phyloP scores from a whole-genome alignment of 1,140 invertebrate genomes.

The Drosophila lacteicornis region DNA sequence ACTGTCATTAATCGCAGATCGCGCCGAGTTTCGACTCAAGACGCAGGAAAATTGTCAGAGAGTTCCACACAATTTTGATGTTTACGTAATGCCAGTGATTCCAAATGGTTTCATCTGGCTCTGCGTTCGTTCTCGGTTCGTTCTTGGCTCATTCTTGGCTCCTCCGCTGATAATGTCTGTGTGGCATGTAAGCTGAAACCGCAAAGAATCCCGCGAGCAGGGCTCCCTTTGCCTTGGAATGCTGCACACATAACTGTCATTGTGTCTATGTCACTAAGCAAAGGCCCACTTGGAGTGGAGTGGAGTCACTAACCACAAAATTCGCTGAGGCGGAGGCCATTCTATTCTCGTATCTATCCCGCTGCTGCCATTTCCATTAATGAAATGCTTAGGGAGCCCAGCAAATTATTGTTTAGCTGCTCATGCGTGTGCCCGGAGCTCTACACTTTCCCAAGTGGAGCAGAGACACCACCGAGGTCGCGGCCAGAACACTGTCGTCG shows the following conservation, averaged over 20 bases:
- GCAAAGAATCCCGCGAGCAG: slow-evolving; percentile 30
- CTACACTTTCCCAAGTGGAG: slow-evolving; percentile 43
- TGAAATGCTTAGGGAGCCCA: slow-evolving; percentile 52
- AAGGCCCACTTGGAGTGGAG: slow-evolving; percentile 17
- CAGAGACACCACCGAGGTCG: slow-evolving; percentile 3
- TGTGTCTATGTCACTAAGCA: slow-evolving; percentile 62
- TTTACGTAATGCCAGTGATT: slow-evolving; percentile 51
- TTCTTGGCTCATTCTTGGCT: neutral
- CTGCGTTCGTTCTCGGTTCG: neutral
- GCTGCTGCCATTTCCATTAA: slow-evolving; percentile 26
- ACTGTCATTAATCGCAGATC: slow-evolving; percentile 62
- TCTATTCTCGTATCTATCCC: slow-evolving; percentile 21
- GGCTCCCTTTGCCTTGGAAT: slow-evolving; percentile 33
- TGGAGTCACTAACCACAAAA: slow-evolving; percentile 34
- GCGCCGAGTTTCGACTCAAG: slow-evolving; percentile 64
- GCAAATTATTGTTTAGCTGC: slow-evolving; percentile 60
- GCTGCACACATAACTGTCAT: slow-evolving; percentile 70
- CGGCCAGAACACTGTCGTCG: slow-evolving; percentile 60
- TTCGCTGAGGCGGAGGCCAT: slow-evolving; percentile 13
- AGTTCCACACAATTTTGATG: slow-evolving; percentile 32
- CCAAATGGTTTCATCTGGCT: slow-evolving; percentile 10
- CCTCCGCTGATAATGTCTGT: slow-evolving; percentile 33
- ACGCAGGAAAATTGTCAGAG: slow-evolving; percentile 70
- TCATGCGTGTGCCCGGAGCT: slow-evolving; percentile 39
- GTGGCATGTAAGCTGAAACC: slow-evolving; percentile 58